Evolutionary conservation across 2,888 invertebrate species (phyloP).

Genomic region (Xanthia togata): DNA sequence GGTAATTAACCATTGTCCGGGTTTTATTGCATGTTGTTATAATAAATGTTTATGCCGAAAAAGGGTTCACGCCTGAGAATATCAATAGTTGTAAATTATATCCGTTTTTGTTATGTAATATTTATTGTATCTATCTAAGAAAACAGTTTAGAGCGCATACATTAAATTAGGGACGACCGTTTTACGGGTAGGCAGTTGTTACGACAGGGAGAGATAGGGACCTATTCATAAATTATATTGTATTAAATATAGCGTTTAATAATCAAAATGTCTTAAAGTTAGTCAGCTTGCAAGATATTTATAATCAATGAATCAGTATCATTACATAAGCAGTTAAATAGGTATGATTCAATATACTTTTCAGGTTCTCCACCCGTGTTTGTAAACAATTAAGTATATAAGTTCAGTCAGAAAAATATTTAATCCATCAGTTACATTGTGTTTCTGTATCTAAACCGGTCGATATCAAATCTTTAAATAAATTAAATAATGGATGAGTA

Average conservation of each 20-base stretch:
- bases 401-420: neutral
- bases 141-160: conserved; percentile 51
- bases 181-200: conserved; percentile 9
- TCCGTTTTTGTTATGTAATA: conserved; percentile 44
- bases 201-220: neutral
- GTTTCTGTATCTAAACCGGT: neutral
- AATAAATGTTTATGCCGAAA: conserved; percentile 62
- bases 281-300: neutral
- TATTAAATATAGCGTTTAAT: neutral
- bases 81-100: conserved; percentile 64
- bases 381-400: no score
- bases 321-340: no score
- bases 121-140: conserved; percentile 25
- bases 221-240: neutral
- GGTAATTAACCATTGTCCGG: conserved; percentile 69
- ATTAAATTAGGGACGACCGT: conserved; percentile 41
- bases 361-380: neutral
- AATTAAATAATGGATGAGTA: conserved; percentile 42
- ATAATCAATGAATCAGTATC: neutral
- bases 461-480: conserved; percentile 23
- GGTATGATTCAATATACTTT: no score
- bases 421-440: neutral
- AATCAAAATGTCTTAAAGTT: neutral
- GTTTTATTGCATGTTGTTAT: conserved; percentile 66
- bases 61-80: conserved; percentile 65